Evolutionary conservation across 2,797 vertebrate genomes (phyloP), one percentile per base, ranked within the genome.

Genomic region (Gephyroberyx darwinii): DNA sequence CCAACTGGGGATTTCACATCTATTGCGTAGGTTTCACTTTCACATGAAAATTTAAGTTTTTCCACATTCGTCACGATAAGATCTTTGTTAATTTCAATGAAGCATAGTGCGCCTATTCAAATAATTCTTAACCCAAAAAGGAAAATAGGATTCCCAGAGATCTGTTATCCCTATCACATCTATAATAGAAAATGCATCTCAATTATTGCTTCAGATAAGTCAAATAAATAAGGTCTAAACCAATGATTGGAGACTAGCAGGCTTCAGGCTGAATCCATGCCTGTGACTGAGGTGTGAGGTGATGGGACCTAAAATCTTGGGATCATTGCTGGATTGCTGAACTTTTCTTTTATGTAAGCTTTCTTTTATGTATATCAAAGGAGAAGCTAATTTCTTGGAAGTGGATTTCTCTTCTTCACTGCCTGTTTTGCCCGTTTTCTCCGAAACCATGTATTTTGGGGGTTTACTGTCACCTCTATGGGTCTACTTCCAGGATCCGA

Each of bases 11-110:
- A 92, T 90, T 93, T 94, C 84, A 93, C 88, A 89, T 84, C 75
- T 72, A 82, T 86, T 87, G 82, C 87, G 75, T 84, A 75, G 81
- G 93, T 94, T 94, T 95, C 93, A 93, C 83, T 94, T 93, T 94
- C 93, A 88, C 75, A 84, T n/a, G 68, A 93, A 91, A 87, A 85
- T 86, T 91, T 86, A 78, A 77, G 67, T 55, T 89, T 82, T 86
- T 71, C 71, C 68, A 84, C 85, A 85, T 82, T 81, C 75, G 81
- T 84, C 63, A 77, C 78, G 77, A 77, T 76, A 78, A 78, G 61
- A 73, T 77, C 63, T 82, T 67, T 73, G 63, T 74, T 78, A 7
- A 7, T n/a, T 47, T 74, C 66, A 91, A 79, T 72, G 55, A 72
- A 82, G 80, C 84, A 80, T 64, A 5, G 16, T 17, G 5, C 3